Evolutionary conservation across 2,888 invertebrate species (phyloP).

Genomic region (Andricus quercusramuli): DNA sequence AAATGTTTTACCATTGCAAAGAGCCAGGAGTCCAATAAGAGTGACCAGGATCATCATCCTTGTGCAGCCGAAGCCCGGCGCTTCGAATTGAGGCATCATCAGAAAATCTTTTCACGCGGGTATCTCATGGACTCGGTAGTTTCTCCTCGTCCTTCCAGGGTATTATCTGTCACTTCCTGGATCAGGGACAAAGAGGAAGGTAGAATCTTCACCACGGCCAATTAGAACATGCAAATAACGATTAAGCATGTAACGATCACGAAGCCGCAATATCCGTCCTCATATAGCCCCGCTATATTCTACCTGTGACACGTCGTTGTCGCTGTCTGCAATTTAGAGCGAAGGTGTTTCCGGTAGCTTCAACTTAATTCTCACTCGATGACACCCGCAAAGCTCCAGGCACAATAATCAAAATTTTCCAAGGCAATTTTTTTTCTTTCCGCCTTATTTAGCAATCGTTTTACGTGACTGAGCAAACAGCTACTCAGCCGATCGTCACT

Average conservation of each 20-base stretch:
- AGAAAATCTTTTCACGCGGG: slow-evolving; percentile 19
- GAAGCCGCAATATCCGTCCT: slow-evolving; percentile 45
- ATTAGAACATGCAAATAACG: slow-evolving; percentile 43
- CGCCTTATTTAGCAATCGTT: background rate
- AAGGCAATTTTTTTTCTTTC: background rate
- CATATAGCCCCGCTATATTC: slow-evolving; percentile 42
- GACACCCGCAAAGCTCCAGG: background rate
- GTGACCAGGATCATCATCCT: slow-evolving; percentile 14
- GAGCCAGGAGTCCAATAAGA: slow-evolving; percentile 54
- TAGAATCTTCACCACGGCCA: slow-evolving; percentile 2
- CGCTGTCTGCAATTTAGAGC: background rate
- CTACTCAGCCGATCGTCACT: background rate
- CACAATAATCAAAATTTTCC: background rate
- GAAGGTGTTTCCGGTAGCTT: slow-evolving; percentile 14
- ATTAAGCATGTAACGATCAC: slow-evolving; percentile 51
- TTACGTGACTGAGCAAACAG: background rate
- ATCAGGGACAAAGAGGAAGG: background rate
- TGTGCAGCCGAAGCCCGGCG: background rate
- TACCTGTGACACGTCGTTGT: slow-evolving; percentile 2
- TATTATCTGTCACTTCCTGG: slow-evolving; percentile 17
- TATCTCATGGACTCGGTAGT: slow-evolving; percentile 31
- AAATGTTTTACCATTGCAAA: slow-evolving; percentile 45
- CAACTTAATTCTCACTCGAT: slow-evolving; percentile 6
- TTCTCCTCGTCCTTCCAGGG: slow-evolving; percentile 13
- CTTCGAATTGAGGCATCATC: slow-evolving; percentile 23